Percentiles rank a stretch among this genome's conserved stretches.
Evolutionary conservation across 2,113 vertebrate species (phyloP).

Genomic region (Forbesichthys papilliferus): DNA sequence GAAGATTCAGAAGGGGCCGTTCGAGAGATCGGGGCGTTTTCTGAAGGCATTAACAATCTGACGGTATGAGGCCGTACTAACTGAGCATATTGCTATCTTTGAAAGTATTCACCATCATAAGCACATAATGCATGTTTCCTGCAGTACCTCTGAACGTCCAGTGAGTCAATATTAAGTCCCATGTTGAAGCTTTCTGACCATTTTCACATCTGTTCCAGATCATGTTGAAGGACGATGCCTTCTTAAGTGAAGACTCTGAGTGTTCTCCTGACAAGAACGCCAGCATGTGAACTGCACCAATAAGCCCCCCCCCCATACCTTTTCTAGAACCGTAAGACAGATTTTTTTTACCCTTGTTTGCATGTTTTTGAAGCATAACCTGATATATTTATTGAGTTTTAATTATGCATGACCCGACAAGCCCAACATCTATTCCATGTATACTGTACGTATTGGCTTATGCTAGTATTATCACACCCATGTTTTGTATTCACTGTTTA

Average conservation of each 20-base stretch:
- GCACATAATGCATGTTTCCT: no score
- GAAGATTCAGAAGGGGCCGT: slow-evolving; percentile 96
- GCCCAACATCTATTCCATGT: not conserved
- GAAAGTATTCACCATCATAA: not conserved
- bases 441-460: slow-evolving; percentile 4
- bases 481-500: no score
- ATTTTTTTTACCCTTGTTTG: slow-evolving; percentile 3
- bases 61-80: slow-evolving; percentile 80
- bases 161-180: not conserved
- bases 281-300: slow-evolving; percentile 75
- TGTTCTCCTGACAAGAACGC: slow-evolving; percentile 75
- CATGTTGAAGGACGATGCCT: slow-evolving; percentile 93
- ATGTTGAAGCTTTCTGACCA: not conserved
- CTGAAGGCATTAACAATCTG: slow-evolving; percentile 95
- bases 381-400: slow-evolving; percentile 54
- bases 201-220: slow-evolving; percentile 75
- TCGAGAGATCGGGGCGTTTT: slow-evolving; percentile 92
- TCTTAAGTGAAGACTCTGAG: slow-evolving; percentile 81
- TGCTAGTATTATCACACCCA: no score
- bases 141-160: no score
- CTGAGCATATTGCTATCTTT: not conserved
- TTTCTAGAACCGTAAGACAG: slow-evolving; percentile 9
- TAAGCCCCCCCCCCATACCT: slow-evolving; percentile 54
- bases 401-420: slow-evolving; percentile 47
- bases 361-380: not conserved